Evolutionary conservation across 2,113 vertebrate species (phyloP), one percentile per base, ranked within the genome.

Genomic region (Nycticryphes semicollaris): DNA sequence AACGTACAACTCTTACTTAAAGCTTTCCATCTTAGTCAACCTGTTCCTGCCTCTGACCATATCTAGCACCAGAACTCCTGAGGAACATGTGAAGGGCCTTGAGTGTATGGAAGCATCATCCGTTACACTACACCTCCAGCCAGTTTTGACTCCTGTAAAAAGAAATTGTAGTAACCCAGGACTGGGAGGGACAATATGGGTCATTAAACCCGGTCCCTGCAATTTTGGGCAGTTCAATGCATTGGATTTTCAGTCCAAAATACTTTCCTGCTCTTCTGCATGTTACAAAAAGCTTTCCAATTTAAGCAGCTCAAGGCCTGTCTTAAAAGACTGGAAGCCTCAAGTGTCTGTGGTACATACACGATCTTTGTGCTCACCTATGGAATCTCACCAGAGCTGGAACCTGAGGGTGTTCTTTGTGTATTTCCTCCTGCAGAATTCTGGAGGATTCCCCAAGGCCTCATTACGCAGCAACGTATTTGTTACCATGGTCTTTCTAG

Each of bases 401-500:
- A 62, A 86, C 51, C 87, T 78, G 68, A 75, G 45, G n/a, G 53
- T 9, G 6, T 63, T 54, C 93, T 64, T 80, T 94, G 39, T 93
- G 74, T 72, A 23, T 89, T 77, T 93, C 64, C 70, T 84, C 33
- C 41, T 85, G 75, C 92, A 99, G 99, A 98, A 98, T 15, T 81
- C 98, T 16, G 92, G 85, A 23, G 98, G 95, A 35, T 94, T 98
- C 92, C 96, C 98, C 47, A 98, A 98, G 95, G 96, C 98, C 80
- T 97, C 98, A 0, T 62, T 98, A 28, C 98, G 98, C 87, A 99
- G 98, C 93, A 98, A 98, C 14, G 99, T 98, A 18, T 63, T 81
- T 7, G 96, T 99, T 74, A 99, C 98, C 88, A 99, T 99, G 99
- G 81, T 98, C 62, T 99, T 98, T 89, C 98, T 98, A 53, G 99